A percentile compares a stretch with the other conserved stretches of the same genome.
Conservation (phyloP, 2,797 vertebrate species). For the Poeciliopsis presidionis region DNA sequence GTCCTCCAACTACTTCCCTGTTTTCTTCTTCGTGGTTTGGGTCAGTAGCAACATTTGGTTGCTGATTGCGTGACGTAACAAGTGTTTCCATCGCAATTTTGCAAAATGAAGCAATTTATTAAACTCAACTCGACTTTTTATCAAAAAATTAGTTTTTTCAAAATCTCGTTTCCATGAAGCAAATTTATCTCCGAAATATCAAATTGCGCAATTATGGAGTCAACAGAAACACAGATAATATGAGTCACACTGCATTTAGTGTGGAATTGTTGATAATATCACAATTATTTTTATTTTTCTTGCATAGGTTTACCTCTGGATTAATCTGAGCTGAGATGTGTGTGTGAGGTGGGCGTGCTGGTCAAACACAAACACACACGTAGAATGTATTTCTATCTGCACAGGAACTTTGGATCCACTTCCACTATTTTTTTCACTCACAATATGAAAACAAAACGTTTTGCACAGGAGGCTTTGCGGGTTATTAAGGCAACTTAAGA, state of each 20-base stretch:
- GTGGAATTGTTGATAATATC: background rate
- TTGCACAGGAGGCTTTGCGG: conserved; percentile 1
- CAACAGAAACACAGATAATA: too few species aligned
- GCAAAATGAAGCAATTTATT: too few species aligned
- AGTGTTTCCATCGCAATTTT: too few species aligned
- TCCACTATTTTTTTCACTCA: too few species aligned
- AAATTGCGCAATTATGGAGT: background rate
- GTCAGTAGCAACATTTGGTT: too few species aligned
- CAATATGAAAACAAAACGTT: background rate
- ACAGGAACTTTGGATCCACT: too few species aligned
- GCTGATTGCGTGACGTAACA: too few species aligned
- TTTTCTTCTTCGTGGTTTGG: too few species aligned
- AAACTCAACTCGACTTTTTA: too few species aligned
- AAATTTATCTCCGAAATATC: background rate
- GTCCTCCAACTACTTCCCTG: too few species aligned
- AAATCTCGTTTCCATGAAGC: too few species aligned
- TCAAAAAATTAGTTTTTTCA: too few species aligned
- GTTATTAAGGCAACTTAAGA: background rate
- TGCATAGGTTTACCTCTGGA: background rate
- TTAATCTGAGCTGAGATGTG: background rate
- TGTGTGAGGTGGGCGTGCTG: background rate
- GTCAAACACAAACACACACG: background rate
- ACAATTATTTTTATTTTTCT: background rate
- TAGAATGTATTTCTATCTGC: background rate
- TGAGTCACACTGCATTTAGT: background rate